Evolutionary conservation across 2,888 invertebrate genomes (phyloP).

Genomic region (Xestia ashworthii): DNA sequence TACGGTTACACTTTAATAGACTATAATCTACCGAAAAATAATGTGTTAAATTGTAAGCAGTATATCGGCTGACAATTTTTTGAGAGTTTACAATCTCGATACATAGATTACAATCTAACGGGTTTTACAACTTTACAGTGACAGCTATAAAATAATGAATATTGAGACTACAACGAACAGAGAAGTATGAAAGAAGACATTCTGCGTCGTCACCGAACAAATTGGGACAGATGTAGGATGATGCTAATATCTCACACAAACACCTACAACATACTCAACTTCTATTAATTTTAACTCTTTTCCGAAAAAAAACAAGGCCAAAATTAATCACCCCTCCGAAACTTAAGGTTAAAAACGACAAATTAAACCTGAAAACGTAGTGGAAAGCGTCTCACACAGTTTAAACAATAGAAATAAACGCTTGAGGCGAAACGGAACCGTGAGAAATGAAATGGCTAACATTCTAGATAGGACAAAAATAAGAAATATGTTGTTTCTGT

Average conservation of each 20-base stretch:
- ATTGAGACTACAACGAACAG: too few relatives aligned
- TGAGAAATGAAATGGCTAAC: constrained; percentile 48
- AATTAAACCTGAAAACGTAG: constrained; percentile 1
- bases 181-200: too few relatives aligned
- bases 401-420: constrained; percentile 50
- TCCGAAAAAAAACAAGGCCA: not conserved
- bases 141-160: too few relatives aligned
- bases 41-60: too few relatives aligned
- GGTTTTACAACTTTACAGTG: too few relatives aligned
- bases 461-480: constrained; percentile 31
- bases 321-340: constrained; percentile 32
- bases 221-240: not conserved
- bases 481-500: constrained; percentile 23
- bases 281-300: too few relatives aligned
- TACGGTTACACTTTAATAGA: too few relatives aligned
- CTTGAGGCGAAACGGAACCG: constrained; percentile 24
- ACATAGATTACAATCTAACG: too few relatives aligned
- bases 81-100: too few relatives aligned
- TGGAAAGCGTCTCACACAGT: constrained; percentile 1
- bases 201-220: too few relatives aligned
- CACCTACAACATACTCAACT: not conserved
- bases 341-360: constrained; percentile 1
- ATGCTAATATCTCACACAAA: not conserved
- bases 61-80: too few relatives aligned
- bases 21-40: too few relatives aligned